Evolutionary conservation across 2,797 vertebrate species (phyloP).

Genomic region (Poecilia gillii): DNA sequence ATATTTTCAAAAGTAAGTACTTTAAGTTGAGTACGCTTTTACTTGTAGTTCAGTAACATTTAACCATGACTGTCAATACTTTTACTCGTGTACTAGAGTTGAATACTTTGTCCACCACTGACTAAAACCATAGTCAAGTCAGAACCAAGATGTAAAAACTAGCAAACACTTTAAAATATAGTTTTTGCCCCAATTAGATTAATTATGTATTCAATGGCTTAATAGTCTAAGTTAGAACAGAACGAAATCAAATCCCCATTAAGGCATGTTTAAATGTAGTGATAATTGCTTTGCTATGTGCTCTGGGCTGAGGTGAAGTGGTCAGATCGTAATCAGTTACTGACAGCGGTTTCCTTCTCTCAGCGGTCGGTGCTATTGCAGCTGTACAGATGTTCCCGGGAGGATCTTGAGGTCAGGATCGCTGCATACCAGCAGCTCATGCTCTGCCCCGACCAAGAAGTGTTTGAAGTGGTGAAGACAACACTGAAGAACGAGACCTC

Average conservation of each 20-base stretch:
- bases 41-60: too few species aligned
- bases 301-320: conserved; percentile 41
- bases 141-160: background rate
- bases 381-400: conserved; percentile 80
- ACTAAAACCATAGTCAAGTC: background rate
- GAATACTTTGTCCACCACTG: too few species aligned
- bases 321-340: conserved; percentile 47
- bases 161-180: background rate
- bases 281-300: conserved; percentile 43
- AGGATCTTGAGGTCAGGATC: conserved; percentile 88
- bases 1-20: too few species aligned
- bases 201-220: background rate
- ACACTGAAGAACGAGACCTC: conserved; percentile 84
- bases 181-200: background rate
- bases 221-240: background rate
- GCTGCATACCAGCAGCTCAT: conserved; percentile 88
- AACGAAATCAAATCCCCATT: background rate
- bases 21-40: too few species aligned
- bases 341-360: conserved; percentile 65
- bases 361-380: conserved; percentile 82
- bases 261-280: conserved; percentile 1
- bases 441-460: conserved; percentile 81
- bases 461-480: conserved; percentile 80
- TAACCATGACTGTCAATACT: too few species aligned
- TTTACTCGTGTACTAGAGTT: too few species aligned